Percentiles rank a stretch among this genome's conserved stretches.
These are phyloP conservation scores for Diplosoma virens DNA, from an alignment of 23 tunicate species.

Conservation along the genomic window DNA sequence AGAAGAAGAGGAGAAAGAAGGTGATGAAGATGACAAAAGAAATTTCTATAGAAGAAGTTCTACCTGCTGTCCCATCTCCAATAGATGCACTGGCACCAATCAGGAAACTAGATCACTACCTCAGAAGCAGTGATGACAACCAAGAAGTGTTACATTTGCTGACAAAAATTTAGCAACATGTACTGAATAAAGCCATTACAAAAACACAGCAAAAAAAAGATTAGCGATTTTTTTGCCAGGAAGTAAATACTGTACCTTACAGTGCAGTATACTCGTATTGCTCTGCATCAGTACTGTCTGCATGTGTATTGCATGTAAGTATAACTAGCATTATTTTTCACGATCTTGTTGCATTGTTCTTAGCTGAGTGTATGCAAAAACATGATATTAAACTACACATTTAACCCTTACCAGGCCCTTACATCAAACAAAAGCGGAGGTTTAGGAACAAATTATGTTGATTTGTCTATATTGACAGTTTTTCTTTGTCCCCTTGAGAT, in stretches of 20 bases:
- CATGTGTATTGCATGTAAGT: not conserved
- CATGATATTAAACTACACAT: too few relatives aligned
- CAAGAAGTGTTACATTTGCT: too few relatives aligned
- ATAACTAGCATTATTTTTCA: not conserved
- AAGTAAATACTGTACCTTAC: not conserved
- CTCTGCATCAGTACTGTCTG: not conserved
- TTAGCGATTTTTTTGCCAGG: not conserved
- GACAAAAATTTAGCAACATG: too few relatives aligned
- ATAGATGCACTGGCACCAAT: not conserved
- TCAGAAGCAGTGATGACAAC: too few relatives aligned
- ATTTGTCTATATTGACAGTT: too few relatives aligned
- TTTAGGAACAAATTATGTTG: too few relatives aligned
- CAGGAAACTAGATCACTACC: slow-evolving; percentile 4
- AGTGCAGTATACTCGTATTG: not conserved
- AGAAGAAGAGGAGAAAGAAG: not conserved
- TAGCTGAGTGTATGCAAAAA: too few relatives aligned
- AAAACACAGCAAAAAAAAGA: not conserved
- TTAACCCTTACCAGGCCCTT: too few relatives aligned
- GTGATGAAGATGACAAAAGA: not conserved
- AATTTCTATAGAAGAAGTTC: slow-evolving; percentile 10
- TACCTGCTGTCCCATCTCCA: slow-evolving; percentile 21
- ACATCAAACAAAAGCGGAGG: too few relatives aligned
- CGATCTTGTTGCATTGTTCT: too few relatives aligned
- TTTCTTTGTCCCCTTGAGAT: too few relatives aligned
- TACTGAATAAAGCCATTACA: too few relatives aligned